Conservation (phyloP, 2,113 vertebrate genomes). For the Eclectus roratus region DNA sequence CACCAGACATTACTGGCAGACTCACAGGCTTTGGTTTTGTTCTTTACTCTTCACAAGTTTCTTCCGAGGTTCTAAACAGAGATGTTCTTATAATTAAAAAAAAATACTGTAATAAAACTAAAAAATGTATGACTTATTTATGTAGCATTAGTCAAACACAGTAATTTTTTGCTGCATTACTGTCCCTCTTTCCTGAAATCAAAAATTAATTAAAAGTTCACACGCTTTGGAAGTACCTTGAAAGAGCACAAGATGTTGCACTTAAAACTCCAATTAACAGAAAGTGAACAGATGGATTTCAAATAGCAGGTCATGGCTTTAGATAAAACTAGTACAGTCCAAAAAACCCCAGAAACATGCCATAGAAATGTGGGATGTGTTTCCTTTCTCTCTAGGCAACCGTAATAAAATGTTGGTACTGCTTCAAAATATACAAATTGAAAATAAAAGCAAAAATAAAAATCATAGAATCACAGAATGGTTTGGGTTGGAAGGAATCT, state of each 20-base stretch:
- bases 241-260: neutral
- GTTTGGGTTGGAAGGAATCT: neutral
- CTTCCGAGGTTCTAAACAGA: neutral
- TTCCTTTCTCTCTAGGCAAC: neutral
- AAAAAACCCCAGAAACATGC: neutral
- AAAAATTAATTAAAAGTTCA: neutral
- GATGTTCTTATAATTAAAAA: neutral
- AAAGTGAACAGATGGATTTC: neutral
- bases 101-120: neutral
- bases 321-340: neutral
- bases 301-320: neutral
- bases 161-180: neutral
- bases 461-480: neutral
- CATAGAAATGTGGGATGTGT: accelerated
- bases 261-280: neutral
- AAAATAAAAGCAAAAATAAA: neutral
- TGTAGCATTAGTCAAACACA: neutral
- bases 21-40: neutral
- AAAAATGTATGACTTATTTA: neutral
- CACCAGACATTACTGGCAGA: neutral
- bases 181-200: neutral
- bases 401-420: accelerated
- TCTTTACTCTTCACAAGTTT: neutral
- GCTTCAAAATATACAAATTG: neutral
- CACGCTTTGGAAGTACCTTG: neutral